These are phyloP conservation scores for Enteromius treurensis DNA, from an alignment of 2,797 vertebrate genomes.

Conservation along the genomic window DNA sequence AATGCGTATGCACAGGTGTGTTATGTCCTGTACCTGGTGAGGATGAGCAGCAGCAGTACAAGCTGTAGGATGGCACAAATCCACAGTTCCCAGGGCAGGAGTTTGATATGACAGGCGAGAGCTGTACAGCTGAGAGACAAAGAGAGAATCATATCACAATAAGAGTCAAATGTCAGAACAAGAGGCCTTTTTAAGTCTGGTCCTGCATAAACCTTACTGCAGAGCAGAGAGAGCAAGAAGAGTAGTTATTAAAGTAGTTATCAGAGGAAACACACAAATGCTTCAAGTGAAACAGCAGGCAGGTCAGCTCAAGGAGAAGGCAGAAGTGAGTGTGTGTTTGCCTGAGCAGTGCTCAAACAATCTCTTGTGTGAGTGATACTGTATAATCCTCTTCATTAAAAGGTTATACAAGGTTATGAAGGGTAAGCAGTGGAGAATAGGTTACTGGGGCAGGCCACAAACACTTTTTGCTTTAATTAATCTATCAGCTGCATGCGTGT, in stretches of 20 bases:
- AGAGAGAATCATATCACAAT: constrained; percentile 9
- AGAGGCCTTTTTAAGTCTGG: background rate
- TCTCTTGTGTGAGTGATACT: background rate
- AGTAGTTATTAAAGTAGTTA: constrained; percentile 46
- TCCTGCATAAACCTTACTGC: constrained; percentile 2
- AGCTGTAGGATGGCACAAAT: constrained; percentile 84
- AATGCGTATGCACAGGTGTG: background rate
- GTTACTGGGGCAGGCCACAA: constrained; percentile 17
- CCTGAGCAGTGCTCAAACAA: background rate
- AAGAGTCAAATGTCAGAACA: constrained; percentile 1
- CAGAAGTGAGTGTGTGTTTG: constrained; percentile 16
- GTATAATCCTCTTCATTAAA: constrained; percentile 26
- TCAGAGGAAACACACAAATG: constrained; percentile 12
- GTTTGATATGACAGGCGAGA: constrained; percentile 94
- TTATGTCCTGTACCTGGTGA: constrained; percentile 84
- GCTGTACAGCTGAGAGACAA: constrained; percentile 82
- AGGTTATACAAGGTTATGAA: constrained; percentile 23
- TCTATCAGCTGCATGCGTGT: constrained; percentile 10
- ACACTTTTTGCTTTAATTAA: constrained; percentile 22
- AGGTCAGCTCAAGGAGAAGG: constrained; percentile 30
- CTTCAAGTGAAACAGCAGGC: constrained; percentile 34
- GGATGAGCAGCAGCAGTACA: constrained; percentile 81
- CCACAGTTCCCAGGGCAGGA: constrained; percentile 81
- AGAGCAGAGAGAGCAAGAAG: constrained; percentile 19
- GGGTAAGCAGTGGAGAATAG: constrained; percentile 18